Conservation (phyloP, 2,113 vertebrate species). For the Nyctibius bracteatus region DNA sequence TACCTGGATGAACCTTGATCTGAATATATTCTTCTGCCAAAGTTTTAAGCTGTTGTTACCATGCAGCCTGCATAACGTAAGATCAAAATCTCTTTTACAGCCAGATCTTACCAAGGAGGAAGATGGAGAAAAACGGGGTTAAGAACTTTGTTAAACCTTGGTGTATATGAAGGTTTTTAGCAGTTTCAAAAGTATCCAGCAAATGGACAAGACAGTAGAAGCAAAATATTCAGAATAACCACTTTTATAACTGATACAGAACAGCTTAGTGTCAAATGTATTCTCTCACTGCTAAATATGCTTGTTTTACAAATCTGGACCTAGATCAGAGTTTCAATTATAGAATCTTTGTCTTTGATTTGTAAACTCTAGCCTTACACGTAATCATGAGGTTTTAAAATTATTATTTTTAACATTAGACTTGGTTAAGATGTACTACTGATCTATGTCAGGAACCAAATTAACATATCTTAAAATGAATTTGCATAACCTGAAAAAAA, state of each 20-base stretch:
- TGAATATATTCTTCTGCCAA: neutral
- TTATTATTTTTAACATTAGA: neutral
- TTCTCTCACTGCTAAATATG: neutral
- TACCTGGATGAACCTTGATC: neutral
- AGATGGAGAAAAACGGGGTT: neutral
- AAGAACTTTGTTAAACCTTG: neutral
- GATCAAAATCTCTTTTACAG: neutral
- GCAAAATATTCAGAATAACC: neutral
- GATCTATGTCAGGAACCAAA: neutral
- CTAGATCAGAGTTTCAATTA: neutral
- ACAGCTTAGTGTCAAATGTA: neutral
- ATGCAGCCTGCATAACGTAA: neutral
- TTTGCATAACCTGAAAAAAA: constrained; percentile 34
- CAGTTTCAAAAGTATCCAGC: neutral
- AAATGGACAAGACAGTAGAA: neutral
- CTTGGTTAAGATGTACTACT: neutral
- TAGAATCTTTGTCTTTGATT: neutral
- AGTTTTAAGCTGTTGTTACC: neutral
- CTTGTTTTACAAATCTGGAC: neutral
- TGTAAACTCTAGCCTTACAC: neutral
- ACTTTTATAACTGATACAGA: neutral
- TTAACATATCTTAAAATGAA: constrained; percentile 30
- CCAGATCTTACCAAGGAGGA: neutral
- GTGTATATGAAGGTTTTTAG: neutral
- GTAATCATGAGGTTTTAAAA: neutral